Conservation (phyloP, 2,888 invertebrate species). For the Agrotis ipsilon region DNA sequence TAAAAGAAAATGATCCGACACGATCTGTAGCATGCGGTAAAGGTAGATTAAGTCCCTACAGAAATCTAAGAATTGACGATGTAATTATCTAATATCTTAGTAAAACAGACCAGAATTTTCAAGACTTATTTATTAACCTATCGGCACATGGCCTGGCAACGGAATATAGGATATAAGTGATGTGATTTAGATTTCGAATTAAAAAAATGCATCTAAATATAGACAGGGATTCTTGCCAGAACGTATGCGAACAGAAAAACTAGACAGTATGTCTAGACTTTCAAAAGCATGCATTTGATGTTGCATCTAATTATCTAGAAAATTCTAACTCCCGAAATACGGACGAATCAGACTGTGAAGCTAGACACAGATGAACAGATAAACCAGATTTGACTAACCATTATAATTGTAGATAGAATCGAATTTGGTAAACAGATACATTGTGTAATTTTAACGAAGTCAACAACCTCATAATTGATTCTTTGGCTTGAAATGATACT, state of each 20-base stretch:
- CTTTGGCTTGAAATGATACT: conserved; percentile 20
- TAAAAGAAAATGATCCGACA: neutral
- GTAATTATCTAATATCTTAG: conserved; percentile 3
- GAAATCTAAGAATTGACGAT: neutral
- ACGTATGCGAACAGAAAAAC: conserved; percentile 25
- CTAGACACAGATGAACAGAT: neutral
- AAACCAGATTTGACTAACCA: neutral
- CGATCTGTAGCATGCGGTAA: conserved; percentile 10
- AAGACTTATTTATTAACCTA: conserved; percentile 9
- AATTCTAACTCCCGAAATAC: neutral
- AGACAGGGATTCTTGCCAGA: conserved; percentile 56
- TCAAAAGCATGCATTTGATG: conserved; percentile 23
- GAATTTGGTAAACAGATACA: conserved; percentile 8
- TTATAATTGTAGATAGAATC: neutral
- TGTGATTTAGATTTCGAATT: conserved; percentile 31
- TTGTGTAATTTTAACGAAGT: conserved; percentile 18
- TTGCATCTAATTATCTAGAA: conserved; percentile 7
- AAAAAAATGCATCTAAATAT: conserved; percentile 56
- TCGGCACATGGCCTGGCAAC: neutral
- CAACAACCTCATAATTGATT: conserved; percentile 22
- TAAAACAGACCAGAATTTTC: neutral
- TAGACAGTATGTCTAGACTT: conserved; percentile 47
- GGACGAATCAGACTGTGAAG: neutral
- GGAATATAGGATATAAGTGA: conserved; percentile 28
- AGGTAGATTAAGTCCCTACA: neutral